These are phyloP conservation scores for Aspiorhynchus laticeps DNA, from an alignment of 2,113 vertebrate genomes.

Conservation along the genomic window DNA sequence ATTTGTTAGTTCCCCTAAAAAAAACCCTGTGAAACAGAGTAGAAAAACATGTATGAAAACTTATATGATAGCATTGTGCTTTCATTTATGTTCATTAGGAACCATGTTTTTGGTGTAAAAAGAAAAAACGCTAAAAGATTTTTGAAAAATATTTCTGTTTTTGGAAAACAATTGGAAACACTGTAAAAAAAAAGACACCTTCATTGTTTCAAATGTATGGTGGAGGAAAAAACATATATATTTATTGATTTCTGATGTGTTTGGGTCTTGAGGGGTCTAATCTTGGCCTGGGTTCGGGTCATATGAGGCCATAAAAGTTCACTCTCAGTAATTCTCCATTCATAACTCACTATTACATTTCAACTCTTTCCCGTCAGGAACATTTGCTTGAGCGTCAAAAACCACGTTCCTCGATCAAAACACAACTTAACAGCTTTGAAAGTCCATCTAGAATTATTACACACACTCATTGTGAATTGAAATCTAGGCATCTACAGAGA, in stretches of 20 bases:
- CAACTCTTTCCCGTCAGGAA: neutral
- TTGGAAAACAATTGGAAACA: neutral
- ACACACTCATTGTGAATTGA: neutral
- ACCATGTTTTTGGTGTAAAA: neutral
- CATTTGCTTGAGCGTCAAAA: neutral
- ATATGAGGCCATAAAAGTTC: neutral
- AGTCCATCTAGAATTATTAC: neutral
- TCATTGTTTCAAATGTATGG: neutral
- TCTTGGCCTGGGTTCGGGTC: neutral
- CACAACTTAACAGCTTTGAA: neutral
- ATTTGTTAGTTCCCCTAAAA: neutral
- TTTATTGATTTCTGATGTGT: neutral
- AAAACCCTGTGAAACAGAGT: neutral
- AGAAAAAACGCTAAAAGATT: neutral
- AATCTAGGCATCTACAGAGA: conserved; percentile 21
- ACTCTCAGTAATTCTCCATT: neutral
- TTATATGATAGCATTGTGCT: neutral
- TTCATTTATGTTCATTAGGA: neutral
- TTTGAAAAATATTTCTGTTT: neutral
- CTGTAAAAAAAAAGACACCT: neutral
- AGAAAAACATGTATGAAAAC: neutral
- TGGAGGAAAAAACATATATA: neutral
- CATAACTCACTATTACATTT: neutral
- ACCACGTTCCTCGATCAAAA: neutral
- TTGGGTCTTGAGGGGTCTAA: neutral